Evolutionary conservation across 2,888 invertebrate species (phyloP).

Genomic region (Tetrapedia diversipes): DNA sequence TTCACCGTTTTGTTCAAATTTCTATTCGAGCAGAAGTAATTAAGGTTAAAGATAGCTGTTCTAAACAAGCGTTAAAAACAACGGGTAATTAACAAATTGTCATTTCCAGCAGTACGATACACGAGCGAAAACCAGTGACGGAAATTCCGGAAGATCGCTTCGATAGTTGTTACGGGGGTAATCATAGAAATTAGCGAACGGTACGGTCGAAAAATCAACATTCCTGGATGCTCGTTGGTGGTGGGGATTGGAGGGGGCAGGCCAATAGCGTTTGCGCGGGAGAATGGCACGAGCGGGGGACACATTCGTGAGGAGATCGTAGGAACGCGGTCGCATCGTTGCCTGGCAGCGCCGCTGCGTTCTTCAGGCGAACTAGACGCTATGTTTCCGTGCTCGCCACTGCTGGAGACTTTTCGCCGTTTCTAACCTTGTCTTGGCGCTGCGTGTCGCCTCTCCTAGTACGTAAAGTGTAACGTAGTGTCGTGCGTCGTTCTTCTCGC

Average conservation of each 20-base stretch:
- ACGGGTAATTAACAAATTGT: background rate
- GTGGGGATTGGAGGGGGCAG: conserved; percentile 39
- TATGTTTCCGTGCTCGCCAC: conserved; percentile 47
- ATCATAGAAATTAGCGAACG: conserved; percentile 47
- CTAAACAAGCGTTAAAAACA: conserved; percentile 15
- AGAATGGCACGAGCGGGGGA: conserved; percentile 53
- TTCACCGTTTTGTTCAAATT: conserved; percentile 14
- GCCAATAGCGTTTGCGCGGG: conserved; percentile 63
- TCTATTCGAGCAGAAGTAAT: too few species aligned
- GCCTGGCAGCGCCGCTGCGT: conserved; percentile 76
- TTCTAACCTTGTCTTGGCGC: conserved; percentile 67
- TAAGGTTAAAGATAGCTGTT: background rate
- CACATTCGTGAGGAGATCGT: conserved; percentile 60
- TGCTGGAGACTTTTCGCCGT: conserved; percentile 57
- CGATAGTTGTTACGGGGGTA: conserved; percentile 36
- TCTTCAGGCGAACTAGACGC: conserved; percentile 70
- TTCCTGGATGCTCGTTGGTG: conserved; percentile 35
- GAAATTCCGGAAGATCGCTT: conserved; percentile 27
- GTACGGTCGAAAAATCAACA: conserved; percentile 47
- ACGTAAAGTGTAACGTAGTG: conserved; percentile 52
- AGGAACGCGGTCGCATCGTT: conserved; percentile 68
- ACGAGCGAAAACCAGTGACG: background rate
- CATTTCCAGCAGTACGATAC: background rate
- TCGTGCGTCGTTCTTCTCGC: conserved; percentile 44
- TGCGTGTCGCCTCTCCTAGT: conserved; percentile 53